Evolutionary conservation across 2,113 vertebrate species (phyloP), one percentile per base, ranked within the genome.

Genomic region (Plecturocebus donacophilus): DNA sequence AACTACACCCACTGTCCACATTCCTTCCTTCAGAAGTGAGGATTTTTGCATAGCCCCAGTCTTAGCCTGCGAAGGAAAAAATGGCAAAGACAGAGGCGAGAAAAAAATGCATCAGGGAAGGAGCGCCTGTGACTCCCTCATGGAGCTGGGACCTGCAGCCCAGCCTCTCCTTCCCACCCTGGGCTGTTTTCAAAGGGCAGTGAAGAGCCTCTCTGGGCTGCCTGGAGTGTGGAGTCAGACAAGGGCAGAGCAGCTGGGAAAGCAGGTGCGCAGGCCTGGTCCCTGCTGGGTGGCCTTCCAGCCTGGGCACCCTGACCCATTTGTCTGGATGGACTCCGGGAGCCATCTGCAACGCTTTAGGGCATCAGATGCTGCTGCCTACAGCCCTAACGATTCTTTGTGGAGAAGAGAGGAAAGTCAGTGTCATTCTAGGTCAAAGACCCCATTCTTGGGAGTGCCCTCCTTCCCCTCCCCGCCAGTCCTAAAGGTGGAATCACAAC

Each of bases 261-360:
- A 23, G 32, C 8, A 64, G 20, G 35, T 54, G 45, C 30, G 35
- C 2, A 8, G 47, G 35, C 25, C 70, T 6, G 0, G 13, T 8
- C 38, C 10, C 68, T 32, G 0, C 4, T 9, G 38, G 61, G 30
- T 85, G n/a, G 25, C 23, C 66, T 64, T 70, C 42, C 38, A n/a
- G 11, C 42, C 19, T 0, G 1, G n/a, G 47, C 1, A 2, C 80
- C 64, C 64, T 10, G 17, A 35, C 6, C 0, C 2, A 4, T 52
- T 82, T 5, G 45, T 27, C 52, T 32, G 16, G 9, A 7, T 3
- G 5, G 66, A 23, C 45, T 2, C 16, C 21, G 27, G 54, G 11
- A 7, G 49, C 52, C 68, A 6, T 21, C 42, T 16, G 61, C 17
- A 14, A 12, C 12, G 47, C 20, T 17, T 35, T 7, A 5, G n/a